A percentile compares a stretch with the other conserved stretches of the same genome.
phyloP scores from a whole-genome alignment of 2,113 vertebrate species.

The Ursus arctos region DNA sequence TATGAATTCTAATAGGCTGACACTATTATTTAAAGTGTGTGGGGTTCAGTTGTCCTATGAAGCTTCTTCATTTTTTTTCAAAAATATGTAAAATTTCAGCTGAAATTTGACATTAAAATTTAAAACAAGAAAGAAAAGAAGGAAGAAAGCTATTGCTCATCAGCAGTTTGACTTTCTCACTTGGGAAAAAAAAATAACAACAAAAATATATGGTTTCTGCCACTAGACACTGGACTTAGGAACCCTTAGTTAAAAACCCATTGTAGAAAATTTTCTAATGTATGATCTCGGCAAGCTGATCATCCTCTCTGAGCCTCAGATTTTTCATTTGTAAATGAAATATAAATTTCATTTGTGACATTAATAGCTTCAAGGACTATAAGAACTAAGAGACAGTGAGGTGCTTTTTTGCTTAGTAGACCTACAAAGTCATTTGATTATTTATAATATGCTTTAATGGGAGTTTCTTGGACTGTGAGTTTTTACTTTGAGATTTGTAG shows the following conservation, averaged over 20 bases:
- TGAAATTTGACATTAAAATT: slow-evolving; percentile 31
- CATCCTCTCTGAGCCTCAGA: neutral
- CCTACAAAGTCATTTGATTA: neutral
- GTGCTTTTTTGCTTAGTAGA: neutral
- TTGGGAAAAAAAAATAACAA: neutral
- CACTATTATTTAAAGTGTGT: slow-evolving; percentile 49
- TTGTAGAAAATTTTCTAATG: neutral
- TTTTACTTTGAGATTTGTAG: neutral
- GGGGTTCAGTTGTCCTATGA: neutral
- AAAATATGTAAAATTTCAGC: neutral
- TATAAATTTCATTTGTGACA: neutral
- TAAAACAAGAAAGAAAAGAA: neutral
- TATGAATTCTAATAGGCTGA: slow-evolving; percentile 49
- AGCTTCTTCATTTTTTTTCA: neutral
- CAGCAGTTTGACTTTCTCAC: neutral
- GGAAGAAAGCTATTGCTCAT: neutral
- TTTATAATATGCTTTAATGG: neutral
- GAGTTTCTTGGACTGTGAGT: neutral
- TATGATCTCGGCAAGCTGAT: neutral
- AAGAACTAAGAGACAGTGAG: neutral
- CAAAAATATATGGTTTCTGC: neutral
- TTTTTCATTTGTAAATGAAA: neutral
- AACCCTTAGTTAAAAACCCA: neutral
- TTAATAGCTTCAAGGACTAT: neutral
- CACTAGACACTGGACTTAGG: neutral